Evolutionary conservation across 2,888 invertebrate genomes (phyloP).

Genomic region (Eupeodes luniger): DNA sequence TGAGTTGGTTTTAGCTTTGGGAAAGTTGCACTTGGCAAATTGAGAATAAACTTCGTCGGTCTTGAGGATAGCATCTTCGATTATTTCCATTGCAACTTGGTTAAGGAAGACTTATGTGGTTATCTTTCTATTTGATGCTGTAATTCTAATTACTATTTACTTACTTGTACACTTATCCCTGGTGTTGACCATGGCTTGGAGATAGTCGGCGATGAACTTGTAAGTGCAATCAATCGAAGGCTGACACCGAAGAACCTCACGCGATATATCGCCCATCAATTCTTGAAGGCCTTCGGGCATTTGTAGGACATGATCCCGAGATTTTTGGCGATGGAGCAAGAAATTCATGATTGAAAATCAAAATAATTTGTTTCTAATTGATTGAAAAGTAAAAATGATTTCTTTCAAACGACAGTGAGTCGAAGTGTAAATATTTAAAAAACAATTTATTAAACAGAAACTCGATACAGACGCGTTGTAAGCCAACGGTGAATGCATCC

Average conservation of each 20-base stretch:
- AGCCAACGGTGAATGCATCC: background rate
- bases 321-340: slow-evolving; percentile 80
- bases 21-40: slow-evolving; percentile 80
- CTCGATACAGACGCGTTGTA: too few relatives aligned
- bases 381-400: too few relatives aligned
- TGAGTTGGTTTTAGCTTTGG: slow-evolving; percentile 79
- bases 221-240: slow-evolving; percentile 86
- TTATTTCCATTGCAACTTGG: slow-evolving; percentile 80
- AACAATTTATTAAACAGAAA: too few relatives aligned
- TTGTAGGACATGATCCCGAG: slow-evolving; percentile 80
- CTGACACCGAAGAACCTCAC: slow-evolving; percentile 89
- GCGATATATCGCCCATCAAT: slow-evolving; percentile 89
- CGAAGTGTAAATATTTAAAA: too few relatives aligned
- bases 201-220: slow-evolving; percentile 89
- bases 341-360: slow-evolving; percentile 79
- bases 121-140: background rate
- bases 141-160: background rate
- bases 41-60: slow-evolving; percentile 81
- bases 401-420: too few relatives aligned
- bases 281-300: slow-evolving; percentile 89
- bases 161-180: slow-evolving; percentile 85
- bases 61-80: slow-evolving; percentile 80
- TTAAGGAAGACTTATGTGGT: background rate
- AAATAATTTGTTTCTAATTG: too few relatives aligned
- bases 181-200: slow-evolving; percentile 87